Conservation (phyloP, 2,113 vertebrate genomes). For the Dicerorhinus sumatrensis region DNA sequence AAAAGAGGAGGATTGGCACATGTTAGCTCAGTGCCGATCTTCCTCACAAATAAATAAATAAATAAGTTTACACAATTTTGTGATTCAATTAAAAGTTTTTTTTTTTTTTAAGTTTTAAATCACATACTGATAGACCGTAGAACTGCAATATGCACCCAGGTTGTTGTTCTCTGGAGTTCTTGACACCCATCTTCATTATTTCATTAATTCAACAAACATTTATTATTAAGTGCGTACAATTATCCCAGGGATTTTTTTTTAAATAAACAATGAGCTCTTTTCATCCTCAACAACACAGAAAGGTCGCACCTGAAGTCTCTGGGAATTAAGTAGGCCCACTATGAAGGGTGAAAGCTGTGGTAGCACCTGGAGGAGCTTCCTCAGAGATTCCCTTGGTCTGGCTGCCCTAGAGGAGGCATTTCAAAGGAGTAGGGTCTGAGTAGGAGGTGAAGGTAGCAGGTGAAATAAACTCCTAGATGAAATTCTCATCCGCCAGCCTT, state of each 20-base stretch:
- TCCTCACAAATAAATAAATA: too few species aligned
- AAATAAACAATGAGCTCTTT: slow-evolving; percentile 27
- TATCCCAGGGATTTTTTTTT: neutral
- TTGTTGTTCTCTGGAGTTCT: neutral
- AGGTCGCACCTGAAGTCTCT: neutral
- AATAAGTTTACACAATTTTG: neutral
- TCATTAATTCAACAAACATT: neutral
- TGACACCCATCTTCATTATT: neutral
- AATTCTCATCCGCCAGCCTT: neutral
- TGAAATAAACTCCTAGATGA: neutral
- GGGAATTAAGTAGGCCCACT: neutral
- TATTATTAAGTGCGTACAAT: neutral
- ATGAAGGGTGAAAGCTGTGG: neutral
- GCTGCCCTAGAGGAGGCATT: too few species aligned
- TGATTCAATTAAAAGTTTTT: neutral
- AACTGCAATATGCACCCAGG: neutral
- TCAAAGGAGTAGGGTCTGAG: neutral
- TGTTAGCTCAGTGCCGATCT: too few species aligned
- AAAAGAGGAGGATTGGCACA: too few species aligned
- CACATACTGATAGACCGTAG: neutral
- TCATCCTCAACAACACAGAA: neutral
- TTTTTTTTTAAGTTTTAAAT: neutral
- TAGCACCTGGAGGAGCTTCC: neutral
- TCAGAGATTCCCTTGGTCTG: neutral
- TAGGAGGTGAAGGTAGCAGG: neutral